phyloP scores from a whole-genome alignment of 2,113 vertebrate species.

The Salminus brasiliensis region DNA sequence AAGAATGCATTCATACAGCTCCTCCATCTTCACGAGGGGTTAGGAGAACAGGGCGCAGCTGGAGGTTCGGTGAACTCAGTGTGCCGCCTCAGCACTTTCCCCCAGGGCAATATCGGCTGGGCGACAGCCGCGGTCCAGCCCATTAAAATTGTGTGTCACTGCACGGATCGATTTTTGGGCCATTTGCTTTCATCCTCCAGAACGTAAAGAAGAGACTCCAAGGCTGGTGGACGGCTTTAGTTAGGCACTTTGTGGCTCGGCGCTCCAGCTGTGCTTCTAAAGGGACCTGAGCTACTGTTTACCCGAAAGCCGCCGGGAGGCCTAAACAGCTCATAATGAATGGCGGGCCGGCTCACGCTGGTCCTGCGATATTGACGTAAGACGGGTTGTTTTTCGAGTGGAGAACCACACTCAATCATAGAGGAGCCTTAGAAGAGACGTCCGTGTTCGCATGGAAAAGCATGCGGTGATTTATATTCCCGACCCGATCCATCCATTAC shows the following conservation, averaged over 20 bases:
- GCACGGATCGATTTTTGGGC: background rate
- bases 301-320: constrained; percentile 7
- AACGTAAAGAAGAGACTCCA: background rate
- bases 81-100: constrained; percentile 39
- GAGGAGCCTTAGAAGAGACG: background rate
- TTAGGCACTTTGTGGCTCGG: background rate
- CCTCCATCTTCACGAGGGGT: constrained; percentile 10
- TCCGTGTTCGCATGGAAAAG: background rate
- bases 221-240: background rate
- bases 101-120: constrained; percentile 6
- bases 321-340: constrained; percentile 28
- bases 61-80: constrained; percentile 26
- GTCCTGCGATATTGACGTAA: constrained; percentile 43
- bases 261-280: background rate
- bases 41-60: constrained; percentile 36
- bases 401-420: constrained; percentile 8
- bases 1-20: too few species aligned
- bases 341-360: constrained; percentile 17
- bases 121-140: background rate
- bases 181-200: background rate
- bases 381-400: constrained; percentile 10
- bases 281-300: background rate
- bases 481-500: constrained; percentile 18
- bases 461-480: constrained; percentile 22
- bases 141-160: background rate